A percentile compares a stretch with the other conserved stretches of the same genome.
phyloP scores from a whole-genome alignment of 2,888 invertebrate species.

The Sericinus montela region DNA sequence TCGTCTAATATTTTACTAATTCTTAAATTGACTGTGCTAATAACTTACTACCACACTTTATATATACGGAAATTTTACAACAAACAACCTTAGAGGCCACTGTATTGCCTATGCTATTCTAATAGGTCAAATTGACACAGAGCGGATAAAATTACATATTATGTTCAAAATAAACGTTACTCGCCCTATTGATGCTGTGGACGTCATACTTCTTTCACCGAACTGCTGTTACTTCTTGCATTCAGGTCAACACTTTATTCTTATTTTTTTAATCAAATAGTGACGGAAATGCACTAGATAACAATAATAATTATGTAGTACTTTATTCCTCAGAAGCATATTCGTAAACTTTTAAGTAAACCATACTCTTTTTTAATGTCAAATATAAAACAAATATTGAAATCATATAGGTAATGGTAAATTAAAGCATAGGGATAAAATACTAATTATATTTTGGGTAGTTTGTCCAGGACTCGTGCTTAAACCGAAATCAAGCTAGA shows the following conservation, averaged over 20 bases:
- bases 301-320: constrained; percentile 42
- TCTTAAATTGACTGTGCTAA: constrained; percentile 46
- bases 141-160: constrained; percentile 54
- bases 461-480: constrained; percentile 53
- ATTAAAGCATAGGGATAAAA: constrained; percentile 48
- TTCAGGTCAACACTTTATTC: constrained; percentile 47
- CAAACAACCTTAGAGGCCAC: constrained; percentile 45
- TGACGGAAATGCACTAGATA: constrained; percentile 22
- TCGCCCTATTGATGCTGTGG: constrained; percentile 70
- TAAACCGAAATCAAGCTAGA: constrained; percentile 63
- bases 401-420: background rate
- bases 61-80: constrained; percentile 38
- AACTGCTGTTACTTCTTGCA: constrained; percentile 56
- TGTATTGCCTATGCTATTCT: constrained; percentile 62
- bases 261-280: constrained; percentile 31
- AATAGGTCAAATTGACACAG: constrained; percentile 50
- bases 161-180: constrained; percentile 69
- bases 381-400: background rate
- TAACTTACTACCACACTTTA: constrained; percentile 60
- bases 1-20: constrained; percentile 47
- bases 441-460: constrained; percentile 46
- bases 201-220: constrained; percentile 57
- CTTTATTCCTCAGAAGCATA: constrained; percentile 39
- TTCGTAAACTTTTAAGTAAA: no score
- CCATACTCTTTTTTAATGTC: background rate